Base-by-base conservation (phyloP, 2,113 vertebrate species). In the Etheostoma cragini region DNA sequence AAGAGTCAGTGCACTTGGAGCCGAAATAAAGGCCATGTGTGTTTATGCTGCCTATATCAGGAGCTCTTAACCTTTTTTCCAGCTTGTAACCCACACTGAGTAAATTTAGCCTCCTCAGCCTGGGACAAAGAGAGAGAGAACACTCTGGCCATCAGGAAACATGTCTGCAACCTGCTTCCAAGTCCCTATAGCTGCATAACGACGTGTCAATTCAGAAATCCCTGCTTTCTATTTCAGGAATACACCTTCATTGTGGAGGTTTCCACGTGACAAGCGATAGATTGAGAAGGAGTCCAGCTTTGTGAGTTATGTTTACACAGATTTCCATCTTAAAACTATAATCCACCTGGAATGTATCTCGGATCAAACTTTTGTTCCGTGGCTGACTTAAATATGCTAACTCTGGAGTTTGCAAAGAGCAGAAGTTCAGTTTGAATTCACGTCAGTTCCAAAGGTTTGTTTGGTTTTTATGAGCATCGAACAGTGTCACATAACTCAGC, bases 31-130 rank as follows among this genome's bases (percentile, higher is more conserved):
- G 83, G 57, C 60, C 13, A 17, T 61, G 67, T 76, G 62, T 93
- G 88, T 93, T 90, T 92, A 87, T 64, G 69, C 62, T 66, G 80
- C 45, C 73, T 81, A 74, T 88, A 88, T 89, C 80, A 88, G 88
- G 82, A 86, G 83, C 83, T 82, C 78, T 88, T 69, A 87, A 84
- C 81, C 74, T 73, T 88, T 83, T 71, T 56, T 86, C 33, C 78
- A 57, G 77, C 26, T 5, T 66, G 54, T 66, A 77, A 81, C 82
- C 81, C 79, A 71, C 66, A 54, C 56, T 1, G 82, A 61, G 74
- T 92, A 92, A 88, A 93, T 89, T 86, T 92, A 92, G 89, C 73
- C 66, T 56, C 24, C 66, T 56, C 24, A 1, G 81, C 78, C 82
- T 89, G 89, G 89, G 89, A 91, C 67, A 65, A 13, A n/a, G 67